Conservation (phyloP, 2,888 invertebrate genomes). For the Brachylomia viminalis region DNA sequence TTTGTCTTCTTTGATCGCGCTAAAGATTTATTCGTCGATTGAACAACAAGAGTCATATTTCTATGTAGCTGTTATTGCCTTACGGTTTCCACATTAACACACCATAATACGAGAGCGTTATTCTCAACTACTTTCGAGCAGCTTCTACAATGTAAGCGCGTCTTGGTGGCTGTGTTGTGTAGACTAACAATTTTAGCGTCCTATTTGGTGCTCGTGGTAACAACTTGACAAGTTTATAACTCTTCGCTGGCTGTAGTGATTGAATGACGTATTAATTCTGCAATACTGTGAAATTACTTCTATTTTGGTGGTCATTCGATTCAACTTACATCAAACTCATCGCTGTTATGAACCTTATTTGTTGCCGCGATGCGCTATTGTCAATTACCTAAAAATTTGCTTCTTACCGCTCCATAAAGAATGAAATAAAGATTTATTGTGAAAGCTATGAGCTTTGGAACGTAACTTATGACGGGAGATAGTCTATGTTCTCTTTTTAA, state of each 20-base stretch:
- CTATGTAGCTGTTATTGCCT: slow-evolving; percentile 36
- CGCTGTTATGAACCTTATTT: no score
- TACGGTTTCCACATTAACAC: slow-evolving; percentile 50
- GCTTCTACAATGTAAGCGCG: slow-evolving; percentile 43
- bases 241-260: background rate
- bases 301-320: no score
- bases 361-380: no score
- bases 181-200: background rate
- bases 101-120: slow-evolving; percentile 37
- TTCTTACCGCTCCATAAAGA: no score
- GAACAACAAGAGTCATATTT: slow-evolving; percentile 37
- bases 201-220: background rate
- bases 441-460: no score
- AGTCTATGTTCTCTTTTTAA: no score
- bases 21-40: slow-evolving; percentile 47
- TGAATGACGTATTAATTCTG: background rate
- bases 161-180: slow-evolving; percentile 7
- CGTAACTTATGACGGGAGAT: no score
- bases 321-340: no score
- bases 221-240: background rate
- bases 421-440: no score
- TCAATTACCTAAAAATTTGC: no score
- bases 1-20: slow-evolving; percentile 38
- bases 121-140: slow-evolving; percentile 32
- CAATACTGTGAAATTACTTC: no score